Conservation (phyloP, 23 tunicate species). For the Corella eumyota region DNA sequence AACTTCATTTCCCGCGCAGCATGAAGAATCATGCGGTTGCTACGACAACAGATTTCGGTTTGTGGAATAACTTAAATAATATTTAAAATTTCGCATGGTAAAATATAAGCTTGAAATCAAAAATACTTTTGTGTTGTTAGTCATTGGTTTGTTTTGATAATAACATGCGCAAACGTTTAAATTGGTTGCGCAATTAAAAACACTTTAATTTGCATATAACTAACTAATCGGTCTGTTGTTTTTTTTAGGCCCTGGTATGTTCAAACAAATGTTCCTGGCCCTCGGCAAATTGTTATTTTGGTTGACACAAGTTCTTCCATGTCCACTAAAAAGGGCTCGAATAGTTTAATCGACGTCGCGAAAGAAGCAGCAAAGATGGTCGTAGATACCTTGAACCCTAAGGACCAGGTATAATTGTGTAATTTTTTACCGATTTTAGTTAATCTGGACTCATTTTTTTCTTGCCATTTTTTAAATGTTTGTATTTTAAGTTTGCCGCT, state of each 20-base stretch:
- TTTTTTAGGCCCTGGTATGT: constrained; percentile 16
- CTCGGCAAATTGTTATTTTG: constrained; percentile 11
- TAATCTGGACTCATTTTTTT: neutral
- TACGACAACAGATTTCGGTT: constrained; percentile 53
- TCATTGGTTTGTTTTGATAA: too few species aligned
- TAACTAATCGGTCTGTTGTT: neutral
- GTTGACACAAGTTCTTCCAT: constrained; percentile 18
- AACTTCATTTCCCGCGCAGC: constrained; percentile 21
- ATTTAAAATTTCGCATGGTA: too few species aligned
- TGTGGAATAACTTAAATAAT: too few species aligned
- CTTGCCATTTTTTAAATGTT: neutral
- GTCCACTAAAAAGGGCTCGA: neutral
- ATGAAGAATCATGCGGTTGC: constrained; percentile 15
- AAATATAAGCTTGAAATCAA: too few species aligned
- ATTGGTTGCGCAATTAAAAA: too few species aligned
- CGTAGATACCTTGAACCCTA: constrained; percentile 31
- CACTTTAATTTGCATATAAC: neutral
- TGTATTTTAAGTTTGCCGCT: constrained; percentile 13
- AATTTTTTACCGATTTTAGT: neutral
- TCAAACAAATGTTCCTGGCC: constrained; percentile 15
- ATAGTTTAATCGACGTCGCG: constrained; percentile 19
- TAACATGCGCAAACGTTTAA: too few species aligned
- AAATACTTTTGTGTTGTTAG: too few species aligned
- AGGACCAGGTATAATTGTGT: constrained; percentile 22
- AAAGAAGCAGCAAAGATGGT: constrained; percentile 41